phyloP scores from a whole-genome alignment of 2,797 vertebrate genomes.

The Heterohyrax brucei region DNA sequence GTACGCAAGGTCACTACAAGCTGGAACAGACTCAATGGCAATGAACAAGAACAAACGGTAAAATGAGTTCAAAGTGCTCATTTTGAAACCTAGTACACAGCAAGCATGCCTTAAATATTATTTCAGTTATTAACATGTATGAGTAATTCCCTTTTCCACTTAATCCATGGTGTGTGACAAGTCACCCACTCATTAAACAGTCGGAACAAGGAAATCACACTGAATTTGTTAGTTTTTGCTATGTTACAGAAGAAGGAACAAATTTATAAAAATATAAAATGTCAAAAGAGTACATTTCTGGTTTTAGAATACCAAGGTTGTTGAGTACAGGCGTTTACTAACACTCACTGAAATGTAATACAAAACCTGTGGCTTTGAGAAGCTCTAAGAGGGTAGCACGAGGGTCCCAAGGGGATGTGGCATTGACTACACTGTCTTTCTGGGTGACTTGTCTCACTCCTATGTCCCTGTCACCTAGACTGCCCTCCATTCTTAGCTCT shows the following conservation, averaged over 20 bases:
- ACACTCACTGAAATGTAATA: not conserved
- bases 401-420: not conserved
- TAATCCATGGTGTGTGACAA: not conserved
- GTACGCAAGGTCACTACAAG: too few relatives aligned
- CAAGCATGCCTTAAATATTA: not conserved
- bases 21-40: too few relatives aligned
- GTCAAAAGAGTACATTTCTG: not conserved
- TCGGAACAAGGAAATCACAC: not conserved
- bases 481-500: not conserved
- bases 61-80: not conserved
- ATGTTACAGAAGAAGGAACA: not conserved
- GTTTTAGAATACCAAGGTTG: not conserved
- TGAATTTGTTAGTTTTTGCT: constrained; percentile 9
- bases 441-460: not conserved
- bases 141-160: not conserved
- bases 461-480: not conserved
- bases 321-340: not conserved
- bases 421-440: not conserved
- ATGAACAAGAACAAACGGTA: not conserved
- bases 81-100: not conserved
- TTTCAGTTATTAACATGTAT: constrained; percentile 8
- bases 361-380: not conserved
- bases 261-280: not conserved
- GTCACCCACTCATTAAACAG: not conserved
- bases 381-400: not conserved